Base-by-base conservation (phyloP, 2,113 vertebrate genomes). In the Xenotilapia caudafasciata region DNA sequence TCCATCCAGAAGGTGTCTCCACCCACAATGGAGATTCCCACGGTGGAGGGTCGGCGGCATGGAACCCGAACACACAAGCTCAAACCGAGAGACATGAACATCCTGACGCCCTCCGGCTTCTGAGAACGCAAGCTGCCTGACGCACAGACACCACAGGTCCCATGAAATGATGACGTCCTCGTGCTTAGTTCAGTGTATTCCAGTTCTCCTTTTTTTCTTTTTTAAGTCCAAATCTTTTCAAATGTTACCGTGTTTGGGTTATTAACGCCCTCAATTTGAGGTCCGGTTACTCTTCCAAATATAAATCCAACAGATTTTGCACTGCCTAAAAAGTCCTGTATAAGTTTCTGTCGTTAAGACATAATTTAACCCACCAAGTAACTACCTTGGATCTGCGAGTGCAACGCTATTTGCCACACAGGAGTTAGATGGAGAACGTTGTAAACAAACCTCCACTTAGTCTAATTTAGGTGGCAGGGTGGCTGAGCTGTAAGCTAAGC, bases 41-140 rank as follows among this genome's bases (percentile, higher is more conserved):
- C 88, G 5, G 80, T 94, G 83, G 98, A 97, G 54, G 96, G 93
- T 12, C 97, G 96, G 79, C 97, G 96, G 53, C 97, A 91, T 58
- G 92, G 93, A 5, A 86, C 96, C 1, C 94, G 96, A 14, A 96
- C 97, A 1, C 98, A 98, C 95, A 98, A 96, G 42, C 96, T 99
- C 88, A 97, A 97, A 89, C 97, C 96, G 2, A 95, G 97, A 42
- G 98, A 99, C 93, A 93, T 99, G 96, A 99, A 99, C 6, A 94
- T 97, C 90, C 97, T 99, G 75, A 98, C 97, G 17, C 98, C 98
- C 60, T 97, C 97, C 0, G 98, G 98, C 33, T 99, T 99, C 95
- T 99, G 79, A 85, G 83, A n/a, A 4, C 0, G 4, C 3, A 2
- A 3, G 53, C 83, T 45, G 56, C 26, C 12, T 6, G 9, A n/a